These are phyloP conservation scores for Pseudonaja textilis DNA, from an alignment of 2,113 vertebrate genomes.

Conservation along the genomic window DNA sequence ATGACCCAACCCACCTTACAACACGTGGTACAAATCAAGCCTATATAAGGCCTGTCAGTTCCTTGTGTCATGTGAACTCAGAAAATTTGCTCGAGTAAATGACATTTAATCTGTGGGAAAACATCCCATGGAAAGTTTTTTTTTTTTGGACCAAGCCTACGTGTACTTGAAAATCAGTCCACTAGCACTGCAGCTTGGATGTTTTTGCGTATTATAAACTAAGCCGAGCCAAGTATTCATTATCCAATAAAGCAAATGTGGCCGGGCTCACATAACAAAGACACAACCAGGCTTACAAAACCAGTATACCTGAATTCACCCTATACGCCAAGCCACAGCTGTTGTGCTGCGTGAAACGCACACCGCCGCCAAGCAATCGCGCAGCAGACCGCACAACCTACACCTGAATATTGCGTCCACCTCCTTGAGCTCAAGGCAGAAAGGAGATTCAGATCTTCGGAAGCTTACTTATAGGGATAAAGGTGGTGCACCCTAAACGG, in stretches of 20 bases:
- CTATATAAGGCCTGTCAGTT: background rate
- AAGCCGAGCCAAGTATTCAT: background rate
- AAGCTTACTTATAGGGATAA: background rate
- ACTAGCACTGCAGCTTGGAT: background rate
- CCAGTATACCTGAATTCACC: background rate
- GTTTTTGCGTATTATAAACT: background rate
- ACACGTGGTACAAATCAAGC: background rate
- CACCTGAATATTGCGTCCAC: background rate
- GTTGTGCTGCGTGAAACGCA: background rate
- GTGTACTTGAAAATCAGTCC: background rate
- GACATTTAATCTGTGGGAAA: background rate
- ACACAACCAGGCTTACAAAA: background rate
- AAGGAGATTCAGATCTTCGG: background rate
- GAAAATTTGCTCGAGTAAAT: background rate
- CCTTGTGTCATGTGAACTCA: background rate
- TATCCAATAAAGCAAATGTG: background rate
- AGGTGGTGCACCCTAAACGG: background rate
- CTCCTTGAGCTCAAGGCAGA: background rate
- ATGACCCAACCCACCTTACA: too few relatives aligned
- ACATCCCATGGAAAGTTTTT: background rate
- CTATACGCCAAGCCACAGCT: background rate
- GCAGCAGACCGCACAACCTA: background rate
- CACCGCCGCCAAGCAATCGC: background rate
- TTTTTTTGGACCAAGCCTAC: background rate
- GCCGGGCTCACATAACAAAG: background rate